Percentiles rank a stretch among this genome's conserved stretches.
Evolutionary conservation across 1,140 invertebrate species (phyloP).

Genomic region (Acromyrmex charruanus): DNA sequence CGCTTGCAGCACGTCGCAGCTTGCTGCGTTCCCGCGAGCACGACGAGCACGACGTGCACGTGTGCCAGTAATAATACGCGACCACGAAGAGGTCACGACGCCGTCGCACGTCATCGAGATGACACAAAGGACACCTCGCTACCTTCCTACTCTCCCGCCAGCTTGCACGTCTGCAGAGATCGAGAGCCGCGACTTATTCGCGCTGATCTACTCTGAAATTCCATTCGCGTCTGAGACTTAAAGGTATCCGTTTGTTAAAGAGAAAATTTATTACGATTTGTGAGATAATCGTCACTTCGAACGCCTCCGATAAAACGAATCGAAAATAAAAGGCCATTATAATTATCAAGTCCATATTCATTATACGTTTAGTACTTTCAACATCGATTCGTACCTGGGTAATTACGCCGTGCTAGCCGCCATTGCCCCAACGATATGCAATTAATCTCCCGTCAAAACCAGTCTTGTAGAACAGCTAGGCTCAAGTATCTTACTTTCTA

Average conservation of each 20-base stretch:
- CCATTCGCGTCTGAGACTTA: not conserved
- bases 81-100: constrained; percentile 51
- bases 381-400: constrained; percentile 42
- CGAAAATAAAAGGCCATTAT: constrained; percentile 23
- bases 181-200: constrained; percentile 27
- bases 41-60: constrained; percentile 23
- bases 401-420: constrained; percentile 51
- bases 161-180: not conserved
- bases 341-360: constrained; percentile 45
- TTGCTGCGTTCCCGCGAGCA: constrained; percentile 17
- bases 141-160: not conserved
- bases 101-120: constrained; percentile 39
- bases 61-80: not conserved
- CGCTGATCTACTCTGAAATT: not conserved
- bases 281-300: constrained; percentile 30
- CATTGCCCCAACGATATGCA: constrained; percentile 55
- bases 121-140: constrained; percentile 37
- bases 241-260: constrained; percentile 5
- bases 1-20: too few species aligned
- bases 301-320: constrained; percentile 26
- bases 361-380: constrained; percentile 57
- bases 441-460: constrained; percentile 61
- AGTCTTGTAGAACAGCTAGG: constrained; percentile 51
- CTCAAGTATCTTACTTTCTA: constrained; percentile 44
- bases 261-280: constrained; percentile 11